A percentile compares a stretch with the other conserved stretches of the same genome.
phyloP scores from a whole-genome alignment of 1,140 invertebrate genomes.

The Halesus radiatus region DNA sequence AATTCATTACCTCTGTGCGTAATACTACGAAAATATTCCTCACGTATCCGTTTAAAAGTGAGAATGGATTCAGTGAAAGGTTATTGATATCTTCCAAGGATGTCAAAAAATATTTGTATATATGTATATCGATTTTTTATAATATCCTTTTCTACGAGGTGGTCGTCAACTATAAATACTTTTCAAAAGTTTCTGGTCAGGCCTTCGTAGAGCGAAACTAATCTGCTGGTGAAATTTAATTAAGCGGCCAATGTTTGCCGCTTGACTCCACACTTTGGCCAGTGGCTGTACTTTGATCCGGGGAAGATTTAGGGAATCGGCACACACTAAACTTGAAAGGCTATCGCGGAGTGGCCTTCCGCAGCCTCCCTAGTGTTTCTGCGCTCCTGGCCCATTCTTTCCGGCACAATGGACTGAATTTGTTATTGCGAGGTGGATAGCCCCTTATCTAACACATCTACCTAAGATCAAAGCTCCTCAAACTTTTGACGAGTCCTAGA shows the following conservation, averaged over 20 bases:
- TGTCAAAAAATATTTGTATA: too few species aligned
- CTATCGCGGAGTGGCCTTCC: not conserved
- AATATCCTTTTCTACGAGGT: not conserved
- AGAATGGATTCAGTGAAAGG: not conserved
- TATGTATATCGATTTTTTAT: not conserved
- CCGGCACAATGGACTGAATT: conserved; percentile 2
- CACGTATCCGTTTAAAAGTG: too few species aligned
- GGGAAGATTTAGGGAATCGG: conserved; percentile 15
- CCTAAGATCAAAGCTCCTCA: too few species aligned
- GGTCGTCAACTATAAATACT: not conserved
- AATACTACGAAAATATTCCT: too few species aligned
- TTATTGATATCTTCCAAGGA: not conserved
- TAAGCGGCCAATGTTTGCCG: conserved; percentile 39
- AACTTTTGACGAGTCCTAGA: too few species aligned
- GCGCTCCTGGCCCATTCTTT: not conserved
- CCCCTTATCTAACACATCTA: too few species aligned
- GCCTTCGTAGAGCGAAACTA: conserved; percentile 18
- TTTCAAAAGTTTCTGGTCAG: not conserved
- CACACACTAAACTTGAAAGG: conserved; percentile 26
- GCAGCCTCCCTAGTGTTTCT: not conserved
- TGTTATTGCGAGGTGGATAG: not conserved
- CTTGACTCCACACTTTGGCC: conserved; percentile 34
- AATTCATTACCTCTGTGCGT: too few species aligned
- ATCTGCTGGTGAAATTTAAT: conserved; percentile 44
- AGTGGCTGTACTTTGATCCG: conserved; percentile 27